These are phyloP conservation scores for Podocnemis expansa DNA, from an alignment of 2,113 vertebrate genomes.

Conservation along the genomic window DNA sequence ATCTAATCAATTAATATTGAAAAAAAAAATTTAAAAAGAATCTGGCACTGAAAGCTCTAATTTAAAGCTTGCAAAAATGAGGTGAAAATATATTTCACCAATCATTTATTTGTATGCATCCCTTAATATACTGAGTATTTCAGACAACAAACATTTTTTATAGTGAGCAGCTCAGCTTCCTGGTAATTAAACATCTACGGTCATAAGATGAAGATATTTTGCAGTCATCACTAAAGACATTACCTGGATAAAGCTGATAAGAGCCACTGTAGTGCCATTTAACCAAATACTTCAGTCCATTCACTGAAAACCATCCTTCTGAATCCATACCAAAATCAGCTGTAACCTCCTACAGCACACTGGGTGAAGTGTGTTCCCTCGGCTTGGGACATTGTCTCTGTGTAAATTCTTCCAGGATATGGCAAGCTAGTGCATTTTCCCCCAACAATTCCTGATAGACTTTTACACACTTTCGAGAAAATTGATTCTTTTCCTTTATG, in stretches of 20 bases:
- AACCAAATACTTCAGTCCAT: slow-evolving; percentile 87
- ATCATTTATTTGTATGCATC: neutral
- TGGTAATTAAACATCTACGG: neutral
- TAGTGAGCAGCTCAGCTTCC: neutral
- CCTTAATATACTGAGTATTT: neutral
- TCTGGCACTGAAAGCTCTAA: neutral
- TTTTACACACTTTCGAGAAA: slow-evolving; percentile 35
- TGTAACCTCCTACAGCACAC: slow-evolving; percentile 26
- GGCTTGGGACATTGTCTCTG: slow-evolving; percentile 49
- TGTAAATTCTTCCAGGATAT: neutral
- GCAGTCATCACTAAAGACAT: slow-evolving; percentile 32
- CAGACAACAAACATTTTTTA: neutral
- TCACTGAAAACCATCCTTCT: slow-evolving; percentile 88
- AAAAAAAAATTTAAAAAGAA: neutral
- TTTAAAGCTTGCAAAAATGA: neutral
- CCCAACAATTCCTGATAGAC: slow-evolving; percentile 8
- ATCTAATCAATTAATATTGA: neutral
- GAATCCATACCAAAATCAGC: slow-evolving; percentile 87
- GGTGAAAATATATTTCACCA: neutral
- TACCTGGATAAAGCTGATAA: slow-evolving; percentile 96
- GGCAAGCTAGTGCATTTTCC: neutral
- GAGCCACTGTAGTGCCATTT: slow-evolving; percentile 94
- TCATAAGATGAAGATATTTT: neutral
- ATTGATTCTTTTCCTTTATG: slow-evolving; percentile 43
- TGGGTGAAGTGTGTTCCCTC: neutral